Evolutionary conservation across 2,888 invertebrate genomes (phyloP).

Genomic region (Thysanoteuthis rhombus): DNA sequence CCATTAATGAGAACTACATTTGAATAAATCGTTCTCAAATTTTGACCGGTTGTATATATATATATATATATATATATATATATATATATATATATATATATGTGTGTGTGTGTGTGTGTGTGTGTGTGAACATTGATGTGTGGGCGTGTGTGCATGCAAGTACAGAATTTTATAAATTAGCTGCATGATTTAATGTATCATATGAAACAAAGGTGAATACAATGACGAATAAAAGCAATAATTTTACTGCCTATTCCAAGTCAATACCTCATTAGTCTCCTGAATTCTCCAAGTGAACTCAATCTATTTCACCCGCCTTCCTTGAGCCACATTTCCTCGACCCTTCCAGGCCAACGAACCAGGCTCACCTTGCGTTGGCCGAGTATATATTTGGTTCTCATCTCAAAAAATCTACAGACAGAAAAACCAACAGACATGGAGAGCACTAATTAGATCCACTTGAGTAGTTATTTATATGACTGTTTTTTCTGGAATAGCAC

Average conservation of each 20-base stretch:
- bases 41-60: background rate
- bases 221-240: no score
- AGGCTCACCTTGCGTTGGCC: background rate
- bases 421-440: background rate
- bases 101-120: background rate
- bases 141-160: background rate
- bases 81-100: background rate
- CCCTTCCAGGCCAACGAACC: background rate
- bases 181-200: no score
- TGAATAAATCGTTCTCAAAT: no score
- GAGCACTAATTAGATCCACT: background rate
- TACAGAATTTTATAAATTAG: no score
- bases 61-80: background rate
- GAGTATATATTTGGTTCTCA: background rate
- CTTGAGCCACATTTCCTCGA: background rate
- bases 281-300: background rate
- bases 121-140: background rate
- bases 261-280: background rate
- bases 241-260: background rate
- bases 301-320: background rate
- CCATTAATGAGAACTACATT: no score
- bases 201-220: no score
- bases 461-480: background rate
- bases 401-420: background rate
- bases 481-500: background rate